phyloP scores from a whole-genome alignment of 2,888 invertebrate genomes.

The Seira sanloemensis region DNA sequence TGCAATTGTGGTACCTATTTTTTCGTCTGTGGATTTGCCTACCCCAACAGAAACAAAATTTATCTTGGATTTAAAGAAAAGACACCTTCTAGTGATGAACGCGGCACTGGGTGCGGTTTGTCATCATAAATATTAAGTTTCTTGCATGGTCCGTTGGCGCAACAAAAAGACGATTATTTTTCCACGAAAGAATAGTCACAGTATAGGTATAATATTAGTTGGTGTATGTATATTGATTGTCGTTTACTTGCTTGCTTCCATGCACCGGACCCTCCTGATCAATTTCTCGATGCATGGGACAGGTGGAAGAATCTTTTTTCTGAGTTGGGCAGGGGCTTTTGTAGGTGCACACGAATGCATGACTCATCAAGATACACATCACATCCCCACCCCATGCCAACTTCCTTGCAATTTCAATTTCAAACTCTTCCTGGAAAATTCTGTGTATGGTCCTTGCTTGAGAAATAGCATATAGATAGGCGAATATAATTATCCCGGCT shows the following conservation, averaged over 20 bases:
- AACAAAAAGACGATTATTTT: neutral
- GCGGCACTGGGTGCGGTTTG: conserved; percentile 51
- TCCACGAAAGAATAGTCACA: no score
- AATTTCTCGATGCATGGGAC: no score
- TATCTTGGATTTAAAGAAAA: neutral
- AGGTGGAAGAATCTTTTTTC: conserved; percentile 7
- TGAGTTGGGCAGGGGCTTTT: no score
- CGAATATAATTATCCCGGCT: neutral
- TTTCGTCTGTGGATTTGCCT: conserved; percentile 14
- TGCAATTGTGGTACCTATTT: neutral
- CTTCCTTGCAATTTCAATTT: conserved; percentile 48
- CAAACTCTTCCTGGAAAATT: conserved; percentile 29
- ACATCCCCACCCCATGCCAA: neutral
- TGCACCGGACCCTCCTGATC: neutral
- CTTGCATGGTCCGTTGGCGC: conserved; percentile 12
- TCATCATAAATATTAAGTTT: conserved; percentile 60
- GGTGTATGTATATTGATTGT: neutral
- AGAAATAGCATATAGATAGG: neutral
- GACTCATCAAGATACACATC: neutral
- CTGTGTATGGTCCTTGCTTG: neutral
- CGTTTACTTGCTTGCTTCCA: neutral
- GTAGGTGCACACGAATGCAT: neutral
- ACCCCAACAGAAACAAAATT: conserved; percentile 32
- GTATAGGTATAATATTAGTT: no score
- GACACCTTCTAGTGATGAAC: neutral